phyloP scores from a whole-genome alignment of 2,113 vertebrate genomes.

The Microcebus tavaratra region DNA sequence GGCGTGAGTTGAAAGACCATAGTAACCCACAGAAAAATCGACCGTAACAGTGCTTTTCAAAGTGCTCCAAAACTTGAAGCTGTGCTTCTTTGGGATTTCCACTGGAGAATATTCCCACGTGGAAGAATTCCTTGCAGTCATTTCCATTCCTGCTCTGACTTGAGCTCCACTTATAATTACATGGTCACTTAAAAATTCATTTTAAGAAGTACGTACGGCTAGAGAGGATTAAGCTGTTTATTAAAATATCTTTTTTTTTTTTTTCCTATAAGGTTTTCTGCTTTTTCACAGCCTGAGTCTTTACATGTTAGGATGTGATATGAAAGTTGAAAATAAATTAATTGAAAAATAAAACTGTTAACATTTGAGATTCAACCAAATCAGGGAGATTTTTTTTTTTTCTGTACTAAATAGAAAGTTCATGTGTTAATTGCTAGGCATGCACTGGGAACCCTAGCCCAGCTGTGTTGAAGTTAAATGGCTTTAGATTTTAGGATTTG shows the following conservation, averaged over 20 bases:
- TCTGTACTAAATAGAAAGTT: neutral
- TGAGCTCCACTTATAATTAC: neutral
- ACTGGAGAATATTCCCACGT: neutral
- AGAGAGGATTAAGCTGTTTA: neutral
- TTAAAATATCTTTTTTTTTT: neutral
- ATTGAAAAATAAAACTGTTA: neutral
- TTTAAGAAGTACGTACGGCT: neutral
- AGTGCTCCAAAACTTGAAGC: neutral
- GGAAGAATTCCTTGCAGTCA: neutral
- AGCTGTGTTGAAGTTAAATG: neutral
- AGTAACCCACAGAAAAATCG: neutral
- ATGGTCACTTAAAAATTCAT: neutral
- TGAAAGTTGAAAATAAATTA: neutral
- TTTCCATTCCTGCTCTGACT: neutral
- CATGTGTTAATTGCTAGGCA: neutral
- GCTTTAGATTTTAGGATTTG: neutral
- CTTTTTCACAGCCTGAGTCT: neutral
- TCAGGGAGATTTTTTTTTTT: neutral
- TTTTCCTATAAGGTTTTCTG: neutral
- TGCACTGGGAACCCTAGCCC: neutral
- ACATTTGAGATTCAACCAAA: neutral
- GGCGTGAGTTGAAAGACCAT: neutral
- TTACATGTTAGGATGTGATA: neutral
- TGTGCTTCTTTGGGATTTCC: neutral
- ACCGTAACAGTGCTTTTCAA: neutral